A percentile compares a stretch with the other conserved stretches of the same genome.
Evolutionary conservation across 2,888 invertebrate species (phyloP).

Genomic region (Agrotis exclamationis): DNA sequence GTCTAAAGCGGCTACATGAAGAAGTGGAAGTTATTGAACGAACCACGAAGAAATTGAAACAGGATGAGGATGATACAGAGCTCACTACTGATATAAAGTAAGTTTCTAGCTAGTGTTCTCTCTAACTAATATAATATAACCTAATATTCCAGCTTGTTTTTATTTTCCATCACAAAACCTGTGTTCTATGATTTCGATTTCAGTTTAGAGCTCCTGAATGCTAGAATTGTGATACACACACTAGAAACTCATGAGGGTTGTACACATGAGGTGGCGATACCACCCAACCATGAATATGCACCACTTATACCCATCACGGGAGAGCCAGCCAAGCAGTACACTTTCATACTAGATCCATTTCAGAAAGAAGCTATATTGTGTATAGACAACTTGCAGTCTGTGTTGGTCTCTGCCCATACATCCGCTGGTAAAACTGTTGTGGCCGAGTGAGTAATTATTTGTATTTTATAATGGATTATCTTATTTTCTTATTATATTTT

Average conservation of each 20-base stretch:
- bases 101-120: slow-evolving; percentile 42
- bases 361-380: slow-evolving; percentile 99
- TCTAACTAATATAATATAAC: background rate
- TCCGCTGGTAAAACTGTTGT: slow-evolving; percentile 99
- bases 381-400: slow-evolving; percentile 99
- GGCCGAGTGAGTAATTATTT: slow-evolving; percentile 95
- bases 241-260: slow-evolving; percentile 98
- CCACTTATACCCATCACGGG: slow-evolving; percentile 90
- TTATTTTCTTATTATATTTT: too few species aligned
- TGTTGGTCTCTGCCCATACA: slow-evolving; percentile 99
- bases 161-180: background rate
- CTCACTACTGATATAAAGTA: slow-evolving; percentile 84
- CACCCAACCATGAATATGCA: slow-evolving; percentile 96
- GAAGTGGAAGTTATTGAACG: slow-evolving; percentile 81
- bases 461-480: background rate
- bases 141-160: background rate
- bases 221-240: slow-evolving; percentile 96
- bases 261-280: slow-evolving; percentile 98
- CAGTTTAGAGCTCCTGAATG: slow-evolving; percentile 94
- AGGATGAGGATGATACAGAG: slow-evolving; percentile 79
- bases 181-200: slow-evolving; percentile 57
- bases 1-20: slow-evolving; percentile 82
- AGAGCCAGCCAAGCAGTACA: slow-evolving; percentile 97
- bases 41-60: slow-evolving; percentile 76
- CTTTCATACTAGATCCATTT: slow-evolving; percentile 99